These are phyloP conservation scores for Furnarius figulus DNA, from an alignment of 2,113 vertebrate species.

Conservation along the genomic window DNA sequence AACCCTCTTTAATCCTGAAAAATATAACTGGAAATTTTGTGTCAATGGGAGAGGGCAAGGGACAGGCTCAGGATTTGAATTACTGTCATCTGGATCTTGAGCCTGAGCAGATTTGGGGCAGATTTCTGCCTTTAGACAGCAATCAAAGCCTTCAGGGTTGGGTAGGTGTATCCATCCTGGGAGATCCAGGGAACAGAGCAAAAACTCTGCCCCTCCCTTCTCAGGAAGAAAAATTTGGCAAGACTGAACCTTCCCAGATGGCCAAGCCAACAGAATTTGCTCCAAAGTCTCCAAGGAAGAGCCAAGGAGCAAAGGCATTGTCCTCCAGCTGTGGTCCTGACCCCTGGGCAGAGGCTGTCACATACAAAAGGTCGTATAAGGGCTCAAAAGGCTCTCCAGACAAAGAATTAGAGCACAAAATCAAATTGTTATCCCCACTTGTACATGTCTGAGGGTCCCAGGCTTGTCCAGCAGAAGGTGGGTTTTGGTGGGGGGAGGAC, in stretches of 20 bases:
- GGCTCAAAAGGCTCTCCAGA: neutral
- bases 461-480: neutral
- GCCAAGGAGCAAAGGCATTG: neutral
- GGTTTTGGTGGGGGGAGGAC: no score
- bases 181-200: neutral
- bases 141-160: neutral
- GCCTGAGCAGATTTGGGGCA: neutral
- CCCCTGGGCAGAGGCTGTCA: no score
- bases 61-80: neutral
- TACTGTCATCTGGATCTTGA: neutral
- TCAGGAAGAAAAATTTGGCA: neutral
- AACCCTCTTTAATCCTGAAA: neutral
- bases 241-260: neutral
- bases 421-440: neutral
- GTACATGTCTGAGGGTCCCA: fast-evolving
- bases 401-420: neutral
- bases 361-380: neutral
- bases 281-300: neutral
- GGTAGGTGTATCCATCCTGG: neutral
- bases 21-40: neutral
- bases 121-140: neutral
- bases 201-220: neutral
- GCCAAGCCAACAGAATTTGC: neutral
- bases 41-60: neutral
- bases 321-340: neutral